These are phyloP conservation scores for Adelphocoris suturalis DNA, from an alignment of 2,888 invertebrate species.

Conservation along the genomic window DNA sequence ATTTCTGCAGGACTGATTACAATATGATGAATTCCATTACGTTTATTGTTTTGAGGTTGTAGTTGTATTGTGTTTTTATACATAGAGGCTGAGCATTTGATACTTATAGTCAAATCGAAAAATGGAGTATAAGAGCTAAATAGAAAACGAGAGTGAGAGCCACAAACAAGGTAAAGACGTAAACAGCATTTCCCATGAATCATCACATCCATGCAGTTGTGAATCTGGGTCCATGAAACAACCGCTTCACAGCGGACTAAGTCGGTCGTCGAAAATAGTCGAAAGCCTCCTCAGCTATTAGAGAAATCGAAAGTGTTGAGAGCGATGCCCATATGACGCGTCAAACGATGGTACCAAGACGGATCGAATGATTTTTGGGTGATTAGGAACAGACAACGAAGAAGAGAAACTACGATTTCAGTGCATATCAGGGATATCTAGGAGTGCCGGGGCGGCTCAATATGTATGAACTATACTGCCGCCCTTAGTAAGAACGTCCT, in stretches of 20 bases:
- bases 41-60: too few relatives aligned
- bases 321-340: neutral
- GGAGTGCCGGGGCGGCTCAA: too few relatives aligned
- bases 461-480: too few relatives aligned
- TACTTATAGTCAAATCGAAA: too few relatives aligned
- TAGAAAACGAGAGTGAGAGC: too few relatives aligned
- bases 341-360: neutral
- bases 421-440: neutral
- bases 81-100: too few relatives aligned
- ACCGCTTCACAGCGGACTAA: neutral
- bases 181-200: neutral
- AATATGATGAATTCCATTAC: too few relatives aligned
- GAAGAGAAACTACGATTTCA: neutral
- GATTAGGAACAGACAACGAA: neutral
- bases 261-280: slow-evolving; percentile 9
- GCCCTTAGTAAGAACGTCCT: too few relatives aligned
- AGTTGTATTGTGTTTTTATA: too few relatives aligned
- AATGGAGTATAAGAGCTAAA: too few relatives aligned
- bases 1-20: too few relatives aligned
- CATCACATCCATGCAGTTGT: neutral
- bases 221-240: neutral
- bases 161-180: too few relatives aligned
- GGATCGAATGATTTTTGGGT: neutral
- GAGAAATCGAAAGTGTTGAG: slow-evolving; percentile 9
- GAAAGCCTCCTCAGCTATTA: neutral